Percentiles rank a stretch among this genome's conserved stretches.
Conservation (phyloP, 2,113 vertebrate species). For the Poicephalus gulielmi region DNA sequence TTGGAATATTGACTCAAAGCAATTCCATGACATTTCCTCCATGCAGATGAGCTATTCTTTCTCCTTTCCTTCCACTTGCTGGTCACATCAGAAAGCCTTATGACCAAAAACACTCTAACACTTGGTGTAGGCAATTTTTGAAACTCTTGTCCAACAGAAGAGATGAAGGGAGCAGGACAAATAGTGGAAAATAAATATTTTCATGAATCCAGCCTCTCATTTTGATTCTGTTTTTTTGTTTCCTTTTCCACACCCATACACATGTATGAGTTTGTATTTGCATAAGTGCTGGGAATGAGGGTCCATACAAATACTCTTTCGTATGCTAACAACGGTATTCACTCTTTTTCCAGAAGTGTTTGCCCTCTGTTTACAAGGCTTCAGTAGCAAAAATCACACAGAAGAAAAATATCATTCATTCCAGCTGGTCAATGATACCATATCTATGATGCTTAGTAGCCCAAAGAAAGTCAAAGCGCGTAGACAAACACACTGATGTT, state of each 20-base stretch:
- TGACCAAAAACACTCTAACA: not conserved
- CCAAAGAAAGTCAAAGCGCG: not conserved
- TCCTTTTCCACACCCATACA: not conserved
- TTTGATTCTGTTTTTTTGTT: not conserved
- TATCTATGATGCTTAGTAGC: not conserved
- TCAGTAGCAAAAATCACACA: not conserved
- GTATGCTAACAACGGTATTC: conserved; percentile 51
- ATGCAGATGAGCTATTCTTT: not conserved
- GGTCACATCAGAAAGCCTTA: not conserved
- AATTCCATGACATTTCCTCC: not conserved
- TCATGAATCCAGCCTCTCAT: not conserved
- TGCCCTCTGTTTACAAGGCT: conserved; percentile 22
- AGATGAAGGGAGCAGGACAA: not conserved
- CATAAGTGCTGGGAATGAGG: conserved; percentile 39
- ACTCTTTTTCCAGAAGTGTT: conserved; percentile 20
- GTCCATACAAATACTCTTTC: conserved; percentile 11
- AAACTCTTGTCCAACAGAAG: not conserved
- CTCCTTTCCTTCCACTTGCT: not conserved
- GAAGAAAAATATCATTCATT: not conserved
- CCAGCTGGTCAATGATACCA: not conserved
- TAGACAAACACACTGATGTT: not conserved
- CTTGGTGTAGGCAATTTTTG: not conserved
- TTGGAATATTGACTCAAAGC: not conserved
- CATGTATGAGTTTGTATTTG: conserved; percentile 41
- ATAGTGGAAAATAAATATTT: conserved; percentile 37